phyloP scores from a whole-genome alignment of 2,113 vertebrate species.

The Trochalopteron elliotii region DNA sequence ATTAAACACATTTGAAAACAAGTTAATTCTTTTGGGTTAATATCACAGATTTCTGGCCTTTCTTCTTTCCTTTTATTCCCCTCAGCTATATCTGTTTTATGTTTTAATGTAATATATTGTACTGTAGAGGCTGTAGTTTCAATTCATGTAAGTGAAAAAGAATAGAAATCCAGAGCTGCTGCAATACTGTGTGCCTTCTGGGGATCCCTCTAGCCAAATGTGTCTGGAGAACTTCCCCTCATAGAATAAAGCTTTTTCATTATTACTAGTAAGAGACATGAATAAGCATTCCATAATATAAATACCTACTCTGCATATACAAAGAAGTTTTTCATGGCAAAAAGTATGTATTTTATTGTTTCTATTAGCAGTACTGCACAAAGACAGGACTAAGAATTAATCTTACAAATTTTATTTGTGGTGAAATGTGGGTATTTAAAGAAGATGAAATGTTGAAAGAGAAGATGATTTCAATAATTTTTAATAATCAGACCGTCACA shows the following conservation, averaged over 20 bases:
- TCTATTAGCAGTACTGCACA: constrained; percentile 5
- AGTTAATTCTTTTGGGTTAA: constrained; percentile 10
- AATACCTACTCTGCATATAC: background rate
- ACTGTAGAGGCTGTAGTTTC: background rate
- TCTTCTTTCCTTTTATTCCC: constrained; percentile 8
- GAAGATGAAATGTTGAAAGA: background rate
- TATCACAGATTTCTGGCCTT: constrained; percentile 11
- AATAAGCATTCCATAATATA: background rate
- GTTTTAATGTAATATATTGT: constrained; percentile 26
- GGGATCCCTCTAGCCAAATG: constrained; percentile 4
- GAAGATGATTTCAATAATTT: constrained; percentile 44
- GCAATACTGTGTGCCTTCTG: background rate
- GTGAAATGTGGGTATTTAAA: background rate
- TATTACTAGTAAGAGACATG: background rate
- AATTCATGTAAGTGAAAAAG: background rate
- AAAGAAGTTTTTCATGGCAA: background rate
- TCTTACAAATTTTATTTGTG: constrained; percentile 13
- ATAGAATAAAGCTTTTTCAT: background rate
- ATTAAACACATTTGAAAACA: background rate
- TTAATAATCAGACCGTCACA: constrained; percentile 3
- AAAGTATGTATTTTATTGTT: background rate
- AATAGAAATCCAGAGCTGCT: background rate
- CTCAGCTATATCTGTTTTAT: constrained; percentile 5
- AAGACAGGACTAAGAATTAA: background rate
- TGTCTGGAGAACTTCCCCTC: constrained; percentile 23